Evolutionary conservation across 1,140 invertebrate species (phyloP).

Genomic region (Ceratosolen solmsi): DNA sequence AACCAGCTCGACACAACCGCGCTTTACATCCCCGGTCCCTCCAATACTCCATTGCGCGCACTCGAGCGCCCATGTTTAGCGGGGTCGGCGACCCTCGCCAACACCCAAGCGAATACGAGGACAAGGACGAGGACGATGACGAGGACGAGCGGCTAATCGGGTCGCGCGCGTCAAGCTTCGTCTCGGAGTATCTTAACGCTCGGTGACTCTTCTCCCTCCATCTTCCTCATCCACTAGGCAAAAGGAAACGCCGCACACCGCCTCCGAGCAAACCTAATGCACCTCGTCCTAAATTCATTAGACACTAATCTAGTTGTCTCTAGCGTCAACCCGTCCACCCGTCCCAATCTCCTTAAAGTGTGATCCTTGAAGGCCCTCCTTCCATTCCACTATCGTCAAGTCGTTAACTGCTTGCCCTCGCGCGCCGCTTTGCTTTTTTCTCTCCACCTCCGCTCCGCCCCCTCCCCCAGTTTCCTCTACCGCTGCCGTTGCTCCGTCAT

Average conservation of each 20-base stretch:
- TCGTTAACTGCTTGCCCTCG: conserved; percentile 60
- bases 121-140: too few species aligned
- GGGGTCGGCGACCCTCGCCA: neutral
- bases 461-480: too few species aligned
- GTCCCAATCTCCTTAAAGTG: neutral
- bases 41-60: neutral
- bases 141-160: neutral
- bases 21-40: neutral
- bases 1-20: neutral
- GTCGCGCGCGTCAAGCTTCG: neutral
- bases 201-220: neutral
- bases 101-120: neutral
- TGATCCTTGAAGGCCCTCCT: conserved; percentile 32
- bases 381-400: conserved; percentile 55
- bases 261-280: conserved; percentile 51
- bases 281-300: conserved; percentile 59
- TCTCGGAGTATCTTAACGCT: conserved; percentile 16
- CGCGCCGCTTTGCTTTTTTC: neutral
- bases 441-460: neutral
- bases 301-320: conserved; percentile 61
- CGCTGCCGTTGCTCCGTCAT: too few species aligned
- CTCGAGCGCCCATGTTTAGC: neutral
- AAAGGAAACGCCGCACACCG: neutral
- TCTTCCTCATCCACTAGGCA: neutral
- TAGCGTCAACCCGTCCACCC: conserved; percentile 43